Base-by-base conservation (phyloP, 2,888 invertebrate species). In the Noctuana brunneofusca region DNA sequence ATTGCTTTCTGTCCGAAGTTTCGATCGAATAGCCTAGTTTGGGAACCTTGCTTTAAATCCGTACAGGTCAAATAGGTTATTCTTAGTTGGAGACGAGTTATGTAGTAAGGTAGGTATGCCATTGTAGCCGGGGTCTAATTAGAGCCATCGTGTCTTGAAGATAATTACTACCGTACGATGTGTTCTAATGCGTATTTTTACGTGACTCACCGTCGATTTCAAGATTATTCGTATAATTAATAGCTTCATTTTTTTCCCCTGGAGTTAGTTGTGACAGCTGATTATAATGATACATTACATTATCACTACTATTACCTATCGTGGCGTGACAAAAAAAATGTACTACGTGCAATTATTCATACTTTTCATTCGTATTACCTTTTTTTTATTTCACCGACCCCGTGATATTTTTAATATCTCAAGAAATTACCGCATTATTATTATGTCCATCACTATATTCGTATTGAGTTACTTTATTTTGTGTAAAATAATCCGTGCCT, bases 21-120 rank as follows among this genome's bases (percentile, higher is more conserved):
- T 56, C 56, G 56, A 56, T 56, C 56, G 56, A 56, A 46, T 56
- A 56, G 56, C 56, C 56, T 56, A 46, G 20, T 56, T 56, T 32
- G 56, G 46, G 30, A 46, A 46, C 56, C 46, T 56, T 56, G 56
- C 43, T 18, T 56, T 35, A 46, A 46, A 56, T 32, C 46, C 56
- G 46, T 56, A 46, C 46, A 56, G 46, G 56, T 56, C 56, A 56
- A 56, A 56, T 46, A 41, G 56, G 56, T 56, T 56, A 56, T 56
- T 56, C 46, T 32, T 30, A 56, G 30, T 43, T 32, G 5, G 41
- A 32, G 18, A 56, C 18, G 18, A 46, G 46, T 46, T 46, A n/a
- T 35, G 52, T 52, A 24, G 8, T 27, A 27, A 27, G 3, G 8
- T 27, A 46, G 43, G 6, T 16, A 14, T n/a, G n/a, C 16, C 22